These are phyloP conservation scores for Cherax destructor DNA, from an alignment of 1,140 invertebrate species.

Conservation along the genomic window DNA sequence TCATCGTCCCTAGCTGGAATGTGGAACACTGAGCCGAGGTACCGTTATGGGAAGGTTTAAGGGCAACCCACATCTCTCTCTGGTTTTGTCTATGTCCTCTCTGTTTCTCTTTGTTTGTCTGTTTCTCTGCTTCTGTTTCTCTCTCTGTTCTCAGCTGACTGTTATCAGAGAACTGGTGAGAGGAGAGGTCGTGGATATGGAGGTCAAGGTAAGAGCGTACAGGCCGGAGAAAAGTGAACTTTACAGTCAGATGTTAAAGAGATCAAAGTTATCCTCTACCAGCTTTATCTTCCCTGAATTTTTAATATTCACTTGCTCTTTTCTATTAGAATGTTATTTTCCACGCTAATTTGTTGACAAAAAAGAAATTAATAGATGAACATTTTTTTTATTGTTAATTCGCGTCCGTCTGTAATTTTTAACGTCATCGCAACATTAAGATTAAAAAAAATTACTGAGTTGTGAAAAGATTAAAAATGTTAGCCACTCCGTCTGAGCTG, in stretches of 20 bases:
- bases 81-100: constrained; percentile 5
- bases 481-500: too few species aligned
- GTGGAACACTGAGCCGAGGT: constrained; percentile 32
- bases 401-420: too few species aligned
- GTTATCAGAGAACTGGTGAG: background rate
- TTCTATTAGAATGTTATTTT: too few species aligned
- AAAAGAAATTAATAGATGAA: too few species aligned
- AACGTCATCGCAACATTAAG: too few species aligned
- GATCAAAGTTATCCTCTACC: background rate
- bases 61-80: background rate
- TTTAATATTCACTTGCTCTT: too few species aligned
- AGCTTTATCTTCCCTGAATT: background rate
- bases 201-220: background rate
- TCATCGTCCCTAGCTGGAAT: constrained; percentile 42
- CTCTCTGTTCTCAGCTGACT: background rate
- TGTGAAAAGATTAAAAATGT: too few species aligned
- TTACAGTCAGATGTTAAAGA: background rate
- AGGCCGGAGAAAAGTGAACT: background rate
- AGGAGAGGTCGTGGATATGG: background rate
- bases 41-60: constrained; percentile 20
- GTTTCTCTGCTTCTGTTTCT: too few species aligned
- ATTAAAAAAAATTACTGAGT: too few species aligned
- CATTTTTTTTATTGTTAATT: too few species aligned
- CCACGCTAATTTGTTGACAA: too few species aligned
- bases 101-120: too few species aligned